Percentiles rank a stretch among this genome's conserved stretches.
phyloP scores from a whole-genome alignment of 1,140 invertebrate species.

The Colletes gigas region DNA sequence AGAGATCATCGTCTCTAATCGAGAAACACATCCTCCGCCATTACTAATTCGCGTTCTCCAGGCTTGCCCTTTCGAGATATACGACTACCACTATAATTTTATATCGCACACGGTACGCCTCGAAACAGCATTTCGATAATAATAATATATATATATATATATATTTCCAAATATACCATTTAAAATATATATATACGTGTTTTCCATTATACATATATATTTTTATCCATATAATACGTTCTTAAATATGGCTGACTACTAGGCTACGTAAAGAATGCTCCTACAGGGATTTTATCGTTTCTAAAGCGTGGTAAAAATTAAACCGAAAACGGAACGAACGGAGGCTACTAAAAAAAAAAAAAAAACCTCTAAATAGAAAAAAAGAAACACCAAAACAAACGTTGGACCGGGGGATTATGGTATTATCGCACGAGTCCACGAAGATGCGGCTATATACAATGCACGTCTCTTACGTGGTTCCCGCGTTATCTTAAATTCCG shows the following conservation, averaged over 20 bases:
- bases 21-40: constrained; percentile 29
- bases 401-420: constrained; percentile 27
- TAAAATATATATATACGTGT: constrained; percentile 70
- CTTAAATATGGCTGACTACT: constrained; percentile 77
- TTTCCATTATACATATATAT: constrained; percentile 65
- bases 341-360: constrained; percentile 18
- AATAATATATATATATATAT: constrained; percentile 34
- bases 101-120: constrained; percentile 52
- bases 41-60: constrained; percentile 29
- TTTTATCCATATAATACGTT: constrained; percentile 73
- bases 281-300: constrained; percentile 69
- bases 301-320: constrained; percentile 43
- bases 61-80: constrained; percentile 60
- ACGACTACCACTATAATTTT: constrained; percentile 56
- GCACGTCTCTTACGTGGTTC: constrained; percentile 30
- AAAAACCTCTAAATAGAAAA: constrained; percentile 18
- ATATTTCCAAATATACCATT: constrained; percentile 72
- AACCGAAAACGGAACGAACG: constrained; percentile 38
- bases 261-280: constrained; percentile 75
- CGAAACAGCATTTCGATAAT: constrained; percentile 66
- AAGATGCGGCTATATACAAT: constrained; percentile 69
- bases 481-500: not conserved
- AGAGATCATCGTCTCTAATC: constrained; percentile 23
- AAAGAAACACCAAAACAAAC: constrained; percentile 43
- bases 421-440: constrained; percentile 47